A percentile compares a stretch with the other conserved stretches of the same genome.
These are phyloP conservation scores for Ferdinandea cuprea DNA, from an alignment of 2,888 invertebrate genomes.

Conservation along the genomic window DNA sequence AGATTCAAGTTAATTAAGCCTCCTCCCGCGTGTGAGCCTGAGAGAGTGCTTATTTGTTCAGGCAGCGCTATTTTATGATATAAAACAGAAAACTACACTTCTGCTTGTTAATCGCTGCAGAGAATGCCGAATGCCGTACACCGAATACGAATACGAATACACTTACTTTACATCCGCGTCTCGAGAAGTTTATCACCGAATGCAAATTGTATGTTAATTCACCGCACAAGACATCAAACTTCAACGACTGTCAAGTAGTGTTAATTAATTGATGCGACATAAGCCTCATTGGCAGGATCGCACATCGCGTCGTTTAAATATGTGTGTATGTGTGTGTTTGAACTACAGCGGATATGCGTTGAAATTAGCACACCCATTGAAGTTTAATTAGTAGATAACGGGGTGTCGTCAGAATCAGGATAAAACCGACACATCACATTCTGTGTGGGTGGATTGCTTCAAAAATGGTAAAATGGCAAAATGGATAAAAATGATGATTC, in stretches of 20 bases:
- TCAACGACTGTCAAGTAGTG: slow-evolving; percentile 68
- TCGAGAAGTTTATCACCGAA: slow-evolving; percentile 65
- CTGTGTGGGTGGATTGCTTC: slow-evolving; percentile 49
- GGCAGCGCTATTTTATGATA: slow-evolving; percentile 5
- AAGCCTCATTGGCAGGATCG: slow-evolving; percentile 68
- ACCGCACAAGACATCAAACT: slow-evolving; percentile 71
- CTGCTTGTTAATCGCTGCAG: slow-evolving; percentile 37
- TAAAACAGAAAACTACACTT: slow-evolving; percentile 44
- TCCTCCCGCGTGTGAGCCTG: background rate
- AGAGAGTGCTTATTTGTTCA: slow-evolving; percentile 18
- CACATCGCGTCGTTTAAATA: background rate
- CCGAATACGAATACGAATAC: no score
- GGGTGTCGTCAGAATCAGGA: slow-evolving; percentile 33
- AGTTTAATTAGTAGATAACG: slow-evolving; percentile 58
- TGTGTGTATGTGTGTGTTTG: slow-evolving; percentile 11
- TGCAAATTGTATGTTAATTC: slow-evolving; percentile 73
- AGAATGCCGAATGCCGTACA: background rate
- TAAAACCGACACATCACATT: slow-evolving; percentile 18
- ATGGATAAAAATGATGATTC: background rate
- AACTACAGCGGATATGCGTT: slow-evolving; percentile 25
- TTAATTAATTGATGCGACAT: slow-evolving; percentile 73
- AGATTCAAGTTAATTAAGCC: slow-evolving; percentile 66
- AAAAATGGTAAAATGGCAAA: slow-evolving; percentile 4
- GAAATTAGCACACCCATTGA: slow-evolving; percentile 55
- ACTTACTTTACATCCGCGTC: slow-evolving; percentile 7